Evolutionary conservation across 2,888 invertebrate genomes (phyloP).

Genomic region (Mongoloraphidia duomilia): DNA sequence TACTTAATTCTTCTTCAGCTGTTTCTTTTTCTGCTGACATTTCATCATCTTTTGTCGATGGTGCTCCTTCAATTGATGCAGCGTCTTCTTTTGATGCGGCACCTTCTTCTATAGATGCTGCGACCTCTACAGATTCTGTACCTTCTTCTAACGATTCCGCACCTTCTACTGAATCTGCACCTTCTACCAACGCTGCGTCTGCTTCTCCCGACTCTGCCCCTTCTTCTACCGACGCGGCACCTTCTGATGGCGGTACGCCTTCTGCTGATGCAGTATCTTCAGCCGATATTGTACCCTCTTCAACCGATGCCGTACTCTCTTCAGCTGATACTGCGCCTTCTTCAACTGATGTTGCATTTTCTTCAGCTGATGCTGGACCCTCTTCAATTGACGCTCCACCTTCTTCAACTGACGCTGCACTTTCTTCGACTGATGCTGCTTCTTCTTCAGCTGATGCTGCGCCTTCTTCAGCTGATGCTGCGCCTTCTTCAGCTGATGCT

Average conservation of each 20-base stretch:
- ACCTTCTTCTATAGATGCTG: constrained; percentile 20
- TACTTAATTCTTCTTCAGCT: constrained; percentile 10
- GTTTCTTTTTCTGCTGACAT: constrained; percentile 15
- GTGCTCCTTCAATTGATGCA: constrained; percentile 12
- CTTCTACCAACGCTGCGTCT: constrained; percentile 12
- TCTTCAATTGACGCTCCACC: constrained; percentile 22
- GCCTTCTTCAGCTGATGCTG: constrained; percentile 25
- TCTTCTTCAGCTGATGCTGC: constrained; percentile 16
- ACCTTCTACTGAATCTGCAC: constrained; percentile 20
- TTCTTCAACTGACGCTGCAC: constrained; percentile 17
- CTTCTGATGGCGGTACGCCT: constrained; percentile 19
- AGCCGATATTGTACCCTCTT: constrained; percentile 32
- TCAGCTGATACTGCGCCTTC: constrained; percentile 31
- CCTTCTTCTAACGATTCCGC: constrained; percentile 12
- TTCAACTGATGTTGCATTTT: constrained; percentile 34
- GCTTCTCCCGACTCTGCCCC: constrained; percentile 17
- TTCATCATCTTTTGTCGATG: constrained; percentile 10
- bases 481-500: constrained; percentile 14
- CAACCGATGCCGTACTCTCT: constrained; percentile 23
- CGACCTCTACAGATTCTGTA: constrained; percentile 20
- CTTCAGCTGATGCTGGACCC: constrained; percentile 23
- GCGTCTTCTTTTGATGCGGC: constrained; percentile 12
- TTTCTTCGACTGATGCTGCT: constrained; percentile 15
- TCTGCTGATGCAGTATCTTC: constrained; percentile 33
- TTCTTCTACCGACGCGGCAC: constrained; percentile 15